Percentiles rank a stretch among this genome's conserved stretches.
phyloP scores from a whole-genome alignment of 2,797 vertebrate species.

The Microtus agrestis region DNA sequence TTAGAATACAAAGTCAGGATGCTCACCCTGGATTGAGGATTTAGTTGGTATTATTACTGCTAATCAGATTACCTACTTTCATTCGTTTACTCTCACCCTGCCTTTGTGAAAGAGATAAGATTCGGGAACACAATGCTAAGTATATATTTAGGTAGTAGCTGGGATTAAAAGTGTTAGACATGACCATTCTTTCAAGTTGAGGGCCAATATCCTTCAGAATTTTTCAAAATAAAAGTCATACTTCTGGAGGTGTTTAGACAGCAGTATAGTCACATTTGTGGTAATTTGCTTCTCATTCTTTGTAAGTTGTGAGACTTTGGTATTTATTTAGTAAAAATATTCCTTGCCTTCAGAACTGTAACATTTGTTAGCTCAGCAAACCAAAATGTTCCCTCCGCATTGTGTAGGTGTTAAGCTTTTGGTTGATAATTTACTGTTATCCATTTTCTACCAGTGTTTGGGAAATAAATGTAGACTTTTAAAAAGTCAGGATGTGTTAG shows the following conservation, averaged over 20 bases:
- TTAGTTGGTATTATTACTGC: not conserved
- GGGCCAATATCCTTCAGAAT: not conserved
- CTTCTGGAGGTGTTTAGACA: slow-evolving; percentile 16
- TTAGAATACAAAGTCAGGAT: not conserved
- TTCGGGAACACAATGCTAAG: not conserved
- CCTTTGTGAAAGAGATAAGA: not conserved
- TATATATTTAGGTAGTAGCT: not conserved
- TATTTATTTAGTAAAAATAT: slow-evolving; percentile 69
- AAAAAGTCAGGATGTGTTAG: not conserved
- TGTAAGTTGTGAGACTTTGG: not conserved
- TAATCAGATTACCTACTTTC: not conserved
- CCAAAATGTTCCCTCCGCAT: slow-evolving; percentile 58
- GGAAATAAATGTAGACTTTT: slow-evolving; percentile 56
- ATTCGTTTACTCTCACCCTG: slow-evolving; percentile 23
- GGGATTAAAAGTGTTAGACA: slow-evolving; percentile 29
- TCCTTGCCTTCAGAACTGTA: slow-evolving; percentile 54
- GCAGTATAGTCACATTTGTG: not conserved
- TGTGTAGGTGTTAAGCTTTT: slow-evolving; percentile 66
- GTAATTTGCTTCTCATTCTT: slow-evolving; percentile 61
- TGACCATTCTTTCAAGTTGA: not conserved
- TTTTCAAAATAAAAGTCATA: slow-evolving; percentile 35
- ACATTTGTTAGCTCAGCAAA: slow-evolving; percentile 66
- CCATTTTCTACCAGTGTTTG: slow-evolving; percentile 47
- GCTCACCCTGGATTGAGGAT: slow-evolving; percentile 9
- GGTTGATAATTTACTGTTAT: slow-evolving; percentile 72